Evolutionary conservation across 2,797 vertebrate species (phyloP).

Genomic region (Melanogrammus aeglefinus): DNA sequence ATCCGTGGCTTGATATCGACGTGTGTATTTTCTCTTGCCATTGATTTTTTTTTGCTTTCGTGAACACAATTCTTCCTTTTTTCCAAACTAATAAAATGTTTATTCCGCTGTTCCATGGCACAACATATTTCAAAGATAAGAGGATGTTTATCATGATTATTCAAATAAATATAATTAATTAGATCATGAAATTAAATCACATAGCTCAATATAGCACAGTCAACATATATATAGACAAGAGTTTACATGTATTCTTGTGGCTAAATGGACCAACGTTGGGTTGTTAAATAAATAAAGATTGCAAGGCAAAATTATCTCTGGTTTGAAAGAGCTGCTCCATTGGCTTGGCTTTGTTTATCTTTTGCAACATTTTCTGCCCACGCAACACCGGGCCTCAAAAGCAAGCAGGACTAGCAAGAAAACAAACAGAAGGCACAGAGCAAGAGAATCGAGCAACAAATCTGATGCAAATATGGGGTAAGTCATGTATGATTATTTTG

Average conservation of each 20-base stretch:
- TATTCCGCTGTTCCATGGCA: background rate
- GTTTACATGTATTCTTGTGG: background rate
- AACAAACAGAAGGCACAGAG: background rate
- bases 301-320: background rate
- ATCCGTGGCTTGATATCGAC: background rate
- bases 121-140: background rate
- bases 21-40: background rate
- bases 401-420: background rate
- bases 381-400: slow-evolving; percentile 29
- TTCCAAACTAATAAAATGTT: background rate
- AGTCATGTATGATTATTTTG: background rate
- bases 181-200: background rate
- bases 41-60: background rate
- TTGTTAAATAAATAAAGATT: slow-evolving; percentile 1
- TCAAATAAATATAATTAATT: background rate
- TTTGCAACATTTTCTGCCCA: slow-evolving; percentile 54
- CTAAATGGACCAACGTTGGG: background rate
- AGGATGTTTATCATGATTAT: background rate
- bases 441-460: background rate
- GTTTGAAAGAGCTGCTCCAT: slow-evolving; percentile 34
- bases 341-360: slow-evolving; percentile 56
- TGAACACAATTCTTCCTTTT: background rate
- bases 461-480: background rate
- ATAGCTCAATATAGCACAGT: background rate
- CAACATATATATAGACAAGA: background rate